A percentile compares a stretch with the other conserved stretches of the same genome.
Conservation (phyloP, 2,888 invertebrate genomes). For the Galeopsomyia nigrocyanea region DNA sequence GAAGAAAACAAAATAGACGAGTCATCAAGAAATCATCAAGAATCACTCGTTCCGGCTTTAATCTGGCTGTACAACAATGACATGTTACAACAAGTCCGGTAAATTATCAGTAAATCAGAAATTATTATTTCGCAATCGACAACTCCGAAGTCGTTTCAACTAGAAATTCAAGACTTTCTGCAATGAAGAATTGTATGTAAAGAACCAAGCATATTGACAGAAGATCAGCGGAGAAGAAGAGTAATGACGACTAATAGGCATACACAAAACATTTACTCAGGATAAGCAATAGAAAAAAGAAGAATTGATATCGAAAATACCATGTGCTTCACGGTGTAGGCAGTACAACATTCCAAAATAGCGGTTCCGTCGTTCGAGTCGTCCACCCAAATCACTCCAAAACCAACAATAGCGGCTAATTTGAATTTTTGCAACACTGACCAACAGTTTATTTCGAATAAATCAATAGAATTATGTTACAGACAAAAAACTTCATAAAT, state of each 20-base stretch:
- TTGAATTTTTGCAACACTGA: not conserved
- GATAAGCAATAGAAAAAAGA: slow-evolving; percentile 4
- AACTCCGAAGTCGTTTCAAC: not conserved
- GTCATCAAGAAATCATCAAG: slow-evolving; percentile 8
- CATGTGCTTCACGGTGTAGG: slow-evolving; percentile 11
- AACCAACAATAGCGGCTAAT: not conserved
- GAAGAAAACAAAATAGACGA: slow-evolving; percentile 11
- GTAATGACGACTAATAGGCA: slow-evolving; percentile 1
- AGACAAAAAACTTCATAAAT: slow-evolving; percentile 25
- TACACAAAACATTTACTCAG: slow-evolving; percentile 12
- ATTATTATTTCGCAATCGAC: slow-evolving; percentile 10
- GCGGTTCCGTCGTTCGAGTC: slow-evolving; percentile 31
- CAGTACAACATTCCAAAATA: slow-evolving; percentile 28
- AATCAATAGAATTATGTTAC: slow-evolving; percentile 29
- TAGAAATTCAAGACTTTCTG: not conserved
- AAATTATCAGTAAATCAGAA: slow-evolving; percentile 16
- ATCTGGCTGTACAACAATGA: slow-evolving; percentile 24
- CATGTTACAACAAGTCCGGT: slow-evolving; percentile 7
- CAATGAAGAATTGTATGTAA: not conserved
- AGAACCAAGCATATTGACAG: slow-evolving; percentile 9
- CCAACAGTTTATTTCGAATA: too few relatives aligned
- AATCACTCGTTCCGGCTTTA: slow-evolving; percentile 3
- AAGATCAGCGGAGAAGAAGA: slow-evolving; percentile 26
- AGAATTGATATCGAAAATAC: slow-evolving; percentile 6
- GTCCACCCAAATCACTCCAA: slow-evolving; percentile 10